Base-by-base conservation (phyloP, 2,797 vertebrate species). In the Bradypodion ventrale region DNA sequence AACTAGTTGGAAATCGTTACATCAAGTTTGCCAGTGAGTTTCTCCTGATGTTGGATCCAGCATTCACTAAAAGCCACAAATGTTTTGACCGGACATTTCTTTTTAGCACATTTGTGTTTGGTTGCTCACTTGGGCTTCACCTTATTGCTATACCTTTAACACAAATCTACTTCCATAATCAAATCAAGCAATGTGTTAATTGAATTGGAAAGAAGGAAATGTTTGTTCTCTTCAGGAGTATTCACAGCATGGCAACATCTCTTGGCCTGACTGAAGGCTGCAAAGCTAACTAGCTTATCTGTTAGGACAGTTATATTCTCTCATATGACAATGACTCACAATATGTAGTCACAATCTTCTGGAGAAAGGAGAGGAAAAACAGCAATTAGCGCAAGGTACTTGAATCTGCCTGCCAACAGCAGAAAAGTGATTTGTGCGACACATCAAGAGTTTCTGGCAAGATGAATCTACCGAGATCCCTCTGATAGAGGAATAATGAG, bases 401-500 rank as follows among this genome's bases (percentile, higher is more conserved):
- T 90, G 92, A 94, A 94, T 91, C 93, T 93, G 93, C 95, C 96
- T 97, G 95, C 96, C 96, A 96, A 97, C 93, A 95, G 94, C 84
- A 94, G 94, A 93, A 88, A 88, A 94, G 94, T 95, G 95, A 96
- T 97, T 97, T 97, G 95, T 97, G 95, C 95, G 93, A 95, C 91
- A 94, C 92, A 92, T 95, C 95, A 95, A 94, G 94, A 94, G 94
- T 91, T 96, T 96, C 94, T 94, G 94, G 94, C 95, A 95, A 94
- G 95, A 96, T 96, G 95, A 96, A 96, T 96, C 95, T 96, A 93
- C 84, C 79, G 85, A 94, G 95, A 96, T 96, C 94, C 93, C 94
- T 95, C 92, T 93, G 95, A 96, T 96, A 96, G 95, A 94, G 93
- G 94, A 95, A 96, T 96, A 96, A 96, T 94, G 95, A 96, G 95